These are phyloP conservation scores for Zootermopsis nevadensis DNA, from an alignment of 2,888 invertebrate species.

Conservation along the genomic window DNA sequence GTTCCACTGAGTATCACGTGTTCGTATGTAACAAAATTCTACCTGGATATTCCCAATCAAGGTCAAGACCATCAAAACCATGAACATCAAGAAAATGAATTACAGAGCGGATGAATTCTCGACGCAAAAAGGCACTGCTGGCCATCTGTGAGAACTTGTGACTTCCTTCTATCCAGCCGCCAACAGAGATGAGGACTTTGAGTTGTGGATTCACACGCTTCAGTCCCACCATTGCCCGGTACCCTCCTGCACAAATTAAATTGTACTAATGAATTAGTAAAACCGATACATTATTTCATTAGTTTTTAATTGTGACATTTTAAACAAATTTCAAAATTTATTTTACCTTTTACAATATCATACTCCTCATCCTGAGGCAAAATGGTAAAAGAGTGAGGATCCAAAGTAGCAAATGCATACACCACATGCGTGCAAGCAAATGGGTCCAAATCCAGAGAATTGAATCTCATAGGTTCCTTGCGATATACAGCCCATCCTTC, in stretches of 20 bases:
- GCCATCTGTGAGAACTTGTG: constrained; percentile 74
- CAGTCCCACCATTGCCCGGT: constrained; percentile 75
- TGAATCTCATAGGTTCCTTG: constrained; percentile 74
- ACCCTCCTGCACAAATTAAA: constrained; percentile 70
- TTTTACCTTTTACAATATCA: constrained; percentile 75
- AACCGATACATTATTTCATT: neutral
- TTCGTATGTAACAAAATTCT: constrained; percentile 2
- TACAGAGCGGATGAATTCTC: constrained; percentile 73
- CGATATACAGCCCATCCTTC: constrained; percentile 76
- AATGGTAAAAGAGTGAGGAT: constrained; percentile 73
- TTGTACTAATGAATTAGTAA: neutral
- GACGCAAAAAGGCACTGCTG: constrained; percentile 65
- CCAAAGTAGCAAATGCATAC: constrained; percentile 78
- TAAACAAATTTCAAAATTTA: neutral
- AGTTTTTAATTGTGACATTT: neutral
- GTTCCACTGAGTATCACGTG: too few species aligned
- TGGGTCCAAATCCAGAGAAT: constrained; percentile 71
- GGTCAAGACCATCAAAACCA: constrained; percentile 84
- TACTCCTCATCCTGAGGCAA: constrained; percentile 76
- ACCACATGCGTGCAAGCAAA: constrained; percentile 79
- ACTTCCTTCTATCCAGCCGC: constrained; percentile 75
- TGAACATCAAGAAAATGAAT: constrained; percentile 76
- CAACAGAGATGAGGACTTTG: constrained; percentile 77
- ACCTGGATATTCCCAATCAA: constrained; percentile 88
- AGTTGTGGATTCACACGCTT: constrained; percentile 75